Conservation (phyloP, 2,797 vertebrate species). For the Podarcis lilfordi region DNA sequence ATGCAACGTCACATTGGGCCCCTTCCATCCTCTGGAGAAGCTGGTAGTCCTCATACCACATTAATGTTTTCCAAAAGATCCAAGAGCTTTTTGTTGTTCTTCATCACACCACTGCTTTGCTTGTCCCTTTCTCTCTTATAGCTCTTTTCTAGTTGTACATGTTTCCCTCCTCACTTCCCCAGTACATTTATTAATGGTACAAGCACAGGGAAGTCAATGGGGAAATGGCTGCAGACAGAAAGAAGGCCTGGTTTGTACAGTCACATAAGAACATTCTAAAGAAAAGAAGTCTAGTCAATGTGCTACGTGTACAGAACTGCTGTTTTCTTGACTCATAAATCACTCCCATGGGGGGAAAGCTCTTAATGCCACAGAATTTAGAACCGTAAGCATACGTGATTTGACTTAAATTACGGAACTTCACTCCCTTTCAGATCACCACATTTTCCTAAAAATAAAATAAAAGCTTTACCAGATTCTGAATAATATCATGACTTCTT, state of each 20-base stretch:
- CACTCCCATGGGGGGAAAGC: not conserved
- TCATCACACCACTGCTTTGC: not conserved
- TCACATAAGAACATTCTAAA: not conserved
- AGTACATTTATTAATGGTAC: not conserved
- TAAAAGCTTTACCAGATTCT: not conserved
- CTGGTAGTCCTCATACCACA: not conserved
- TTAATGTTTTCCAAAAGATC: not conserved
- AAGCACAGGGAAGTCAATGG: not conserved
- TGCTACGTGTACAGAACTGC: not conserved
- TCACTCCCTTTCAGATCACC: not conserved
- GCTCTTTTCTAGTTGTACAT: not conserved
- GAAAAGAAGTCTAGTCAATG: not conserved
- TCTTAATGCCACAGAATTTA: not conserved
- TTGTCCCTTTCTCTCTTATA: not conserved
- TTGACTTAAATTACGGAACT: not conserved
- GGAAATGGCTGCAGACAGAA: not conserved
- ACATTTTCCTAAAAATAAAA: not conserved
- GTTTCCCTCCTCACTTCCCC: not conserved
- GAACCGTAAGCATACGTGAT: not conserved
- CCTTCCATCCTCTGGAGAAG: too few species aligned
- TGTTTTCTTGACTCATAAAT: conserved; percentile 5
- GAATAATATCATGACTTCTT: not conserved
- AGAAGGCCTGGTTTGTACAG: not conserved
- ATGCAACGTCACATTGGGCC: too few species aligned
- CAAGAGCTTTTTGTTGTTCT: not conserved